These are phyloP conservation scores for Orthosia cruda DNA, from an alignment of 2,888 invertebrate species.

Conservation along the genomic window DNA sequence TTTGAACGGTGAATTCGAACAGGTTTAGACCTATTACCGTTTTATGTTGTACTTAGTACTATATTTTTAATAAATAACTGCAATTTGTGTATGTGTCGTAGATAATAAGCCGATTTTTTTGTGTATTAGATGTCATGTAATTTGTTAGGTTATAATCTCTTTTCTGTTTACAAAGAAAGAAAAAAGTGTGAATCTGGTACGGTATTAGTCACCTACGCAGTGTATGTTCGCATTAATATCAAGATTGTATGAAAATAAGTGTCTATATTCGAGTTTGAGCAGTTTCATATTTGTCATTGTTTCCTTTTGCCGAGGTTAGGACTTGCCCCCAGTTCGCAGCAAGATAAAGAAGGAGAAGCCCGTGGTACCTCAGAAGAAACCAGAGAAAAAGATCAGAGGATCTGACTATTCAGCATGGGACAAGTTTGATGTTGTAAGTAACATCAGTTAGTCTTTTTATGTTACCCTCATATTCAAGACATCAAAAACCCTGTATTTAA, in stretches of 20 bases:
- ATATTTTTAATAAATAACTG: constrained; percentile 33
- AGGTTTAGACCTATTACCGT: constrained; percentile 84
- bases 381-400: constrained; percentile 90
- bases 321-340: constrained; percentile 91
- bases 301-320: constrained; percentile 79
- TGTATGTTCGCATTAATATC: neutral
- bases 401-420: constrained; percentile 95
- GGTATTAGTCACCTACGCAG: constrained; percentile 8
- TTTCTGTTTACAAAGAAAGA: constrained; percentile 14
- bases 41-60: constrained; percentile 63
- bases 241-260: constrained; percentile 6
- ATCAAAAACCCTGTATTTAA: neutral
- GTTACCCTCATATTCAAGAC: neutral
- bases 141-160: constrained; percentile 56
- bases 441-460: neutral
- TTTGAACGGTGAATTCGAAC: constrained; percentile 88
- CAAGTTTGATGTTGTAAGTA: constrained; percentile 94
- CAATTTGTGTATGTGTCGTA: constrained; percentile 38
- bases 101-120: constrained; percentile 13
- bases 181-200: constrained; percentile 2
- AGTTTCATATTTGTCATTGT: constrained; percentile 29
- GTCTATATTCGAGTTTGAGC: neutral
- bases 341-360: constrained; percentile 87
- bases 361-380: constrained; percentile 77
- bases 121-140: constrained; percentile 36